Conservation (phyloP, 2,797 vertebrate genomes). For the Pangasius mekongensis region DNA sequence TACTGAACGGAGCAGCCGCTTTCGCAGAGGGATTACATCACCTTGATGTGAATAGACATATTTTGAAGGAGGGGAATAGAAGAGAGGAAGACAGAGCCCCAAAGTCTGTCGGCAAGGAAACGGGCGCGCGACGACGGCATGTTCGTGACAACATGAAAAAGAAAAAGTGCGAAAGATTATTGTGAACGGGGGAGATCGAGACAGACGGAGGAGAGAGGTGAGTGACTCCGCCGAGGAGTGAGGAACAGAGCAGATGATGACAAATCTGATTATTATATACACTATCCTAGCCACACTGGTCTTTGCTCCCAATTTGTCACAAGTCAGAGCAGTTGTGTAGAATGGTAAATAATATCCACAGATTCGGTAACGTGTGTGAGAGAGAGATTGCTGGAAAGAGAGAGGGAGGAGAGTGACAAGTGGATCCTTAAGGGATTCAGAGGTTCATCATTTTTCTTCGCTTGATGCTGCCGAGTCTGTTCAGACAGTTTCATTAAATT, state of each 20-base stretch:
- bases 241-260: background rate
- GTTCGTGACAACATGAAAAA: slow-evolving; percentile 81
- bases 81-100: background rate
- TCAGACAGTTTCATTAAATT: background rate
- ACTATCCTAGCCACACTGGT: background rate
- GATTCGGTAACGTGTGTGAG: slow-evolving; percentile 65
- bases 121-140: slow-evolving; percentile 67
- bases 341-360: slow-evolving; percentile 31
- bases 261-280: background rate
- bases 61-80: slow-evolving; percentile 5
- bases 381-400: slow-evolving; percentile 64
- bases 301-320: slow-evolving; percentile 31
- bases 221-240: slow-evolving; percentile 60
- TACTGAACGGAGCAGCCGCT: slow-evolving; percentile 14
- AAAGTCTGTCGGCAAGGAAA: slow-evolving; percentile 63
- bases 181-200: slow-evolving; percentile 70
- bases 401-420: slow-evolving; percentile 45
- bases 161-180: slow-evolving; percentile 78
- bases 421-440: slow-evolving; percentile 49
- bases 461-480: background rate
- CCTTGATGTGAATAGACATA: slow-evolving; percentile 4
- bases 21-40: slow-evolving; percentile 28
- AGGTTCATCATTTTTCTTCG: slow-evolving; percentile 60
- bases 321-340: slow-evolving; percentile 43
- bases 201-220: slow-evolving; percentile 70